Conservation (phyloP, 1,140 invertebrate species). For the Drosophila kikkawai region DNA sequence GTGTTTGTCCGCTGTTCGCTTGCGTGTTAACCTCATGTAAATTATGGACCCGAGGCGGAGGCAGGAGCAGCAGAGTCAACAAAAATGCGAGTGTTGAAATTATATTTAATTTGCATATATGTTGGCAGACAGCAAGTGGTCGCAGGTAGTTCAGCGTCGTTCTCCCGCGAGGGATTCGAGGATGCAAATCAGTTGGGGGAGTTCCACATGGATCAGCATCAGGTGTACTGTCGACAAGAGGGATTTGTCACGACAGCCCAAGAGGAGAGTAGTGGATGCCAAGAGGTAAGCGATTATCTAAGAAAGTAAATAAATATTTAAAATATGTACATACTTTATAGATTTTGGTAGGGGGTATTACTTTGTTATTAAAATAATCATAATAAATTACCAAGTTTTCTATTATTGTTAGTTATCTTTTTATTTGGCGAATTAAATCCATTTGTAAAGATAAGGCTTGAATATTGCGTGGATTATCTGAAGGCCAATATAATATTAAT, state of each 20-base stretch:
- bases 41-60: constrained; percentile 66
- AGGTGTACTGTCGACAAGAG: constrained; percentile 39
- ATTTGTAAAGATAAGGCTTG: background rate
- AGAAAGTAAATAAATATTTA: background rate
- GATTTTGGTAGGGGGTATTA: background rate
- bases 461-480: background rate
- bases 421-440: background rate
- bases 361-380: background rate
- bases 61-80: constrained; percentile 54
- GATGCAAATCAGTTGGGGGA: constrained; percentile 60
- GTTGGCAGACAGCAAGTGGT: constrained; percentile 41
- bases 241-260: constrained; percentile 27
- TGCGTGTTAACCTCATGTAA: constrained; percentile 82
- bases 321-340: background rate
- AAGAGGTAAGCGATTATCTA: background rate
- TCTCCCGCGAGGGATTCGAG: constrained; percentile 7
- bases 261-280: background rate
- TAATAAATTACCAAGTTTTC: background rate
- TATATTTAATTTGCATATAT: constrained; percentile 81
- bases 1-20: constrained; percentile 51
- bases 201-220: constrained; percentile 40
- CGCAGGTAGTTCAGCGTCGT: constrained; percentile 10
- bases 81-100: constrained; percentile 80
- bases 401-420: background rate
- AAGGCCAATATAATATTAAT: background rate